Conservation (phyloP, 1,140 invertebrate species). For the Drosophila mayri region DNA sequence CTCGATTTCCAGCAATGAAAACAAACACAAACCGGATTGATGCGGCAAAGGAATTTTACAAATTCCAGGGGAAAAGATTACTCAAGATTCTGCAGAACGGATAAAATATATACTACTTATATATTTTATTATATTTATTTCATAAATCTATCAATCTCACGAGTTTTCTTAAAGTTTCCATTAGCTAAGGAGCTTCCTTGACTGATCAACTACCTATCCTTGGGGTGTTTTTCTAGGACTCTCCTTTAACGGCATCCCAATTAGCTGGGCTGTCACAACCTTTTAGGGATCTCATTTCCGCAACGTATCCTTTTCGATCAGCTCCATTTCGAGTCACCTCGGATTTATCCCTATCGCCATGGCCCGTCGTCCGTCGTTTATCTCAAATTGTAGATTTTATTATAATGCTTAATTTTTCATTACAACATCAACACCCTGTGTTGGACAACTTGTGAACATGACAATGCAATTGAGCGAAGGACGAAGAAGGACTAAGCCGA, state of each 20-base stretch:
- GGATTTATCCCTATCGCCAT: conserved; percentile 10
- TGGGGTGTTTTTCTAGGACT: neutral
- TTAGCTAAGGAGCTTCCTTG: neutral
- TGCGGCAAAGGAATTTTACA: conserved; percentile 28
- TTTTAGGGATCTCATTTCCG: conserved; percentile 11
- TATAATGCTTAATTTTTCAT: conserved; percentile 79
- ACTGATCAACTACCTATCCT: neutral
- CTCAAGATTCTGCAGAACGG: conserved; percentile 1
- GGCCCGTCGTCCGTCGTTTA: conserved; percentile 29
- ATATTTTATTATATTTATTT: too few relatives aligned
- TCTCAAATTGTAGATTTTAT: conserved; percentile 70
- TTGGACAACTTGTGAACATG: conserved; percentile 81
- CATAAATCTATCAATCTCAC: too few relatives aligned
- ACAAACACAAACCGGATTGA: conserved; percentile 36
- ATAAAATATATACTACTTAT: too few relatives aligned
- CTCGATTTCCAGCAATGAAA: neutral
- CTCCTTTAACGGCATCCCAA: conserved; percentile 12
- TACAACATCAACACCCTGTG: conserved; percentile 82
- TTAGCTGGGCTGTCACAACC: conserved; percentile 46
- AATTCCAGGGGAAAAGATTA: conserved; percentile 1
- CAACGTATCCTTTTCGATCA: conserved; percentile 7
- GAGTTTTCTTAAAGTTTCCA: neutral
- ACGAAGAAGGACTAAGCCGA: conserved; percentile 12
- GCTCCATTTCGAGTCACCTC: conserved; percentile 44
- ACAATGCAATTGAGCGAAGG: conserved; percentile 75